These are phyloP conservation scores for Mythimna loreyi DNA, from an alignment of 2,888 invertebrate genomes.

Conservation along the genomic window DNA sequence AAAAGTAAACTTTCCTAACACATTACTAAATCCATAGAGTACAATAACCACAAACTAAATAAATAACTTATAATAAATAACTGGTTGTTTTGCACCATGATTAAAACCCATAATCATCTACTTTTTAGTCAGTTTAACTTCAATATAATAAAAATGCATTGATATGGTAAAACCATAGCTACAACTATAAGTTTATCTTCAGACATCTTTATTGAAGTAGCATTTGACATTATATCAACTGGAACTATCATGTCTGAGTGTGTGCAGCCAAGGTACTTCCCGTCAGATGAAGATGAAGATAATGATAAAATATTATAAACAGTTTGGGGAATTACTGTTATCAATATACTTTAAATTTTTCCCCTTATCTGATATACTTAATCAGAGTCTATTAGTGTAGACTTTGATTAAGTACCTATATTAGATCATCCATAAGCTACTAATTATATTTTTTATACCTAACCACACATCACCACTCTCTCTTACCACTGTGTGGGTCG, in stretches of 20 bases:
- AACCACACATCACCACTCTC: no score
- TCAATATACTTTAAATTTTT: conserved; percentile 15
- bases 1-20: no score
- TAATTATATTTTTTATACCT: no score
- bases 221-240: background rate
- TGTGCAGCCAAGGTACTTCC: conserved; percentile 4
- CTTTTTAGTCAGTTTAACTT: conserved; percentile 8
- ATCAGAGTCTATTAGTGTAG: background rate
- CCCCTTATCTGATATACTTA: conserved; percentile 8
- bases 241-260: conserved; percentile 25
- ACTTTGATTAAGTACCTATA: background rate
- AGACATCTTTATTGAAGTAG: conserved; percentile 9
- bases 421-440: background rate
- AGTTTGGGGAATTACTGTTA: conserved; percentile 45
- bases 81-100: no score
- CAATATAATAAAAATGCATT: conserved; percentile 6
- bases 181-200: background rate
- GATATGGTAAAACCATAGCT: background rate
- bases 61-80: no score
- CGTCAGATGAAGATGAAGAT: conserved; percentile 6
- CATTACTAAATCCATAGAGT: no score
- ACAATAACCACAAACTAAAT: no score
- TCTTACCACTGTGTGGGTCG: no score
- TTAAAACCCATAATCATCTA: background rate
- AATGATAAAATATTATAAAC: conserved; percentile 17